A percentile compares a stretch with the other conserved stretches of the same genome.
These are phyloP conservation scores for Drosophila funebris DNA, from an alignment of 1,140 invertebrate genomes.

Conservation along the genomic window DNA sequence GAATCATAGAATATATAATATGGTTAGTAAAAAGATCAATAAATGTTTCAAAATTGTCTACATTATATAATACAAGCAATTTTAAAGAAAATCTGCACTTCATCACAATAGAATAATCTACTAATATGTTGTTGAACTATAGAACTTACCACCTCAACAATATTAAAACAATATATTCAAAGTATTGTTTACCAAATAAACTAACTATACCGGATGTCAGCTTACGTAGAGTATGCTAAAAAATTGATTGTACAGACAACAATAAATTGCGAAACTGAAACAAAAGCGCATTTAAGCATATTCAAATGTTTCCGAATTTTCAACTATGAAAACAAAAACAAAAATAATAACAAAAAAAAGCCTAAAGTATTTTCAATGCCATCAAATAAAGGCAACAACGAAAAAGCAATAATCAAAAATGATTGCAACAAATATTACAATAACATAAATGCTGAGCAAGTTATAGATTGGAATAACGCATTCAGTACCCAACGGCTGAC, in stretches of 20 bases:
- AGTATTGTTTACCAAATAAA: neutral
- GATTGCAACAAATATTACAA: neutral
- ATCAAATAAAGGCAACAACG: slow-evolving; percentile 9
- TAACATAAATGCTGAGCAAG: slow-evolving; percentile 1
- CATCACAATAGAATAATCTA: too few species aligned
- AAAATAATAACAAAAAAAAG: neutral
- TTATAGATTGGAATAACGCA: slow-evolving; percentile 6
- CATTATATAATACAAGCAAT: too few species aligned
- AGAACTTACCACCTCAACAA: too few species aligned
- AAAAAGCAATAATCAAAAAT: neutral
- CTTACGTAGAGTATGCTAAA: slow-evolving; percentile 10
- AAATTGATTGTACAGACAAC: neutral
- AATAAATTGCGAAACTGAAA: slow-evolving; percentile 23
- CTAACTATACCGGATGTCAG: slow-evolving; percentile 12
- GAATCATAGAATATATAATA: too few species aligned
- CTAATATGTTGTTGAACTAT: too few species aligned
- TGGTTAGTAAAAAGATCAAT: too few species aligned
- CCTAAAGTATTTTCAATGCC: neutral
- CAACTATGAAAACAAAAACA: slow-evolving; percentile 7
- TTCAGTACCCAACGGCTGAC: slow-evolving; percentile 41
- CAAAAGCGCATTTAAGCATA: slow-evolving; percentile 52
- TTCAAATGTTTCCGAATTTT: slow-evolving; percentile 42
- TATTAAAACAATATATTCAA: neutral
- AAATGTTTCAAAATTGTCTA: too few species aligned
- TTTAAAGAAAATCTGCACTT: too few species aligned